Evolutionary conservation across 2,888 invertebrate genomes (phyloP).

Genomic region (Amiota communis): DNA sequence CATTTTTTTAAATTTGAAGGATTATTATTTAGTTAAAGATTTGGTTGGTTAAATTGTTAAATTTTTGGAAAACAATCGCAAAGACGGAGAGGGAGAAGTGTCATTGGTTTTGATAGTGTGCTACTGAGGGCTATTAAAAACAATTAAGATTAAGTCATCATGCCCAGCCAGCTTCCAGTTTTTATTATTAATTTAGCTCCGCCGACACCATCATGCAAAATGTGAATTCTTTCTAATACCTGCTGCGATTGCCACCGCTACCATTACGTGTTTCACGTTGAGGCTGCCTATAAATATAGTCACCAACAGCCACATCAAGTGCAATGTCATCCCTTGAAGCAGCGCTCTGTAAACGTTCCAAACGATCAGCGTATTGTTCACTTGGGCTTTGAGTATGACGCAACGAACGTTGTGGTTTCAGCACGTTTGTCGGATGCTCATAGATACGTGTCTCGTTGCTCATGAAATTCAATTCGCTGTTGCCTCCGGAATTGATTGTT

Average conservation of each 20-base stretch:
- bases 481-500: constrained; percentile 69
- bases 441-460: constrained; percentile 70
- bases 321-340: constrained; percentile 63
- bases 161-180: background rate
- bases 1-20: background rate
- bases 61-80: too few relatives aligned
- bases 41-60: too few relatives aligned
- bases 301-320: constrained; percentile 52
- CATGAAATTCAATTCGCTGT: constrained; percentile 71
- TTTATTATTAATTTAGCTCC: background rate
- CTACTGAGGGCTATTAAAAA: background rate
- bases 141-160: background rate
- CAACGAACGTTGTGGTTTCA: constrained; percentile 59
- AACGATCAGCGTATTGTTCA: constrained; percentile 53
- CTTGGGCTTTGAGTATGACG: constrained; percentile 58
- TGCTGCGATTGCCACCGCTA: constrained; percentile 63
- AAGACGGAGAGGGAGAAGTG: background rate
- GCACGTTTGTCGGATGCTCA: constrained; percentile 66
- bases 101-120: background rate
- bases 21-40: background rate
- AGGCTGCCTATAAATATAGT: constrained; percentile 62
- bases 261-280: constrained; percentile 32
- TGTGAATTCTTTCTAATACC: constrained; percentile 61
- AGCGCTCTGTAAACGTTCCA: constrained; percentile 54
- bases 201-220: background rate